Conservation (phyloP, 2,888 invertebrate species). For the Eupelmus urozonus region DNA sequence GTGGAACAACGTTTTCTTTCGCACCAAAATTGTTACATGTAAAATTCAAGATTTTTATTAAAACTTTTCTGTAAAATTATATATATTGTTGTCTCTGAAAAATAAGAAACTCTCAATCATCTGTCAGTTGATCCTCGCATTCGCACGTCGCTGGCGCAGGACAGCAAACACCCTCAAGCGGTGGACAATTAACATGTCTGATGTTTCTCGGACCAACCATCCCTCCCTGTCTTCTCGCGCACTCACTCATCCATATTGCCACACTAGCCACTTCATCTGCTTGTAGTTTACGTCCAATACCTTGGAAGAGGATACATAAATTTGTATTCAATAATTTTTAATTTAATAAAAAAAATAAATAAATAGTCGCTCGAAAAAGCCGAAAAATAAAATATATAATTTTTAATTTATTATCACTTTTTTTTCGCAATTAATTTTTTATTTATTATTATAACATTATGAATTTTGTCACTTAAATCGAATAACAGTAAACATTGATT, state of each 20-base stretch:
- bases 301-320: background rate
- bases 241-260: slow-evolving; percentile 74
- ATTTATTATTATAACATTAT: too few relatives aligned
- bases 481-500: too few relatives aligned
- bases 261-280: slow-evolving; percentile 62
- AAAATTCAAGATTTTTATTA: slow-evolving; percentile 46
- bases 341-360: too few relatives aligned
- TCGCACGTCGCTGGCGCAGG: background rate
- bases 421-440: too few relatives aligned
- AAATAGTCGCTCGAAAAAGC: too few relatives aligned
- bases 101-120: slow-evolving; percentile 9
- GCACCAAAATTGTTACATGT: slow-evolving; percentile 36
- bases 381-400: too few relatives aligned
- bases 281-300: background rate
- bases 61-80: slow-evolving; percentile 23
- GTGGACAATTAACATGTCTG: slow-evolving; percentile 84
- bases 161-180: slow-evolving; percentile 79
- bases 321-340: too few relatives aligned
- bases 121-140: background rate
- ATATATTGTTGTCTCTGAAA: too few relatives aligned
- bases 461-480: too few relatives aligned
- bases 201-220: slow-evolving; percentile 86
- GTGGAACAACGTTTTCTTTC: slow-evolving; percentile 28
- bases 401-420: too few relatives aligned
- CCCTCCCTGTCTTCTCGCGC: slow-evolving; percentile 81